phyloP scores from a whole-genome alignment of 1,140 invertebrate species.

The Cataglyphis hispanica region DNA sequence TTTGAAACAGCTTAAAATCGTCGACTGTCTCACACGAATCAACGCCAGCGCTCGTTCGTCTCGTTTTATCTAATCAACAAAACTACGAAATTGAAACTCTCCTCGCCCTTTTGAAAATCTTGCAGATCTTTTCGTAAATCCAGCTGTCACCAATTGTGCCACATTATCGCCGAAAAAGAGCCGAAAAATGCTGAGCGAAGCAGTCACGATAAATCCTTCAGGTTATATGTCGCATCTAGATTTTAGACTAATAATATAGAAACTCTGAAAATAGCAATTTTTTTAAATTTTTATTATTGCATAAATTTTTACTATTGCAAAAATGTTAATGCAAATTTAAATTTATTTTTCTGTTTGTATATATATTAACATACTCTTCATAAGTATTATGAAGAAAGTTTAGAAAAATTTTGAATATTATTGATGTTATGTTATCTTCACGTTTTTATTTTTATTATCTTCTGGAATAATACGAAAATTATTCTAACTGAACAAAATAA shows the following conservation, averaged over 20 bases:
- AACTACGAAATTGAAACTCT: constrained; percentile 70
- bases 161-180: constrained; percentile 16
- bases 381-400: background rate
- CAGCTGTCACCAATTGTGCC: constrained; percentile 12
- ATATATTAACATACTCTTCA: background rate
- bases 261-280: background rate
- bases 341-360: background rate
- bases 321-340: background rate
- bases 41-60: constrained; percentile 52
- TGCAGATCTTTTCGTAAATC: constrained; percentile 49
- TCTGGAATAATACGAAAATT: background rate
- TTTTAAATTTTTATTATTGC: background rate
- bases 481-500: background rate
- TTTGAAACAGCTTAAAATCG: constrained; percentile 61
- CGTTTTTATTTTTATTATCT: background rate
- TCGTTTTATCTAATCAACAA: constrained; percentile 57
- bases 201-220: constrained; percentile 42
- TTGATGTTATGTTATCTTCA: background rate
- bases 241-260: background rate
- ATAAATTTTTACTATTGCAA: background rate
- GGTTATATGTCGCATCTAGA: constrained; percentile 30
- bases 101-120: constrained; percentile 42
- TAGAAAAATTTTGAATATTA: background rate
- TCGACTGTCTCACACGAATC: constrained; percentile 66
- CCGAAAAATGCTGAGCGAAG: constrained; percentile 52